phyloP scores from a whole-genome alignment of 2,113 vertebrate species.

The Zosterops lateralis region DNA sequence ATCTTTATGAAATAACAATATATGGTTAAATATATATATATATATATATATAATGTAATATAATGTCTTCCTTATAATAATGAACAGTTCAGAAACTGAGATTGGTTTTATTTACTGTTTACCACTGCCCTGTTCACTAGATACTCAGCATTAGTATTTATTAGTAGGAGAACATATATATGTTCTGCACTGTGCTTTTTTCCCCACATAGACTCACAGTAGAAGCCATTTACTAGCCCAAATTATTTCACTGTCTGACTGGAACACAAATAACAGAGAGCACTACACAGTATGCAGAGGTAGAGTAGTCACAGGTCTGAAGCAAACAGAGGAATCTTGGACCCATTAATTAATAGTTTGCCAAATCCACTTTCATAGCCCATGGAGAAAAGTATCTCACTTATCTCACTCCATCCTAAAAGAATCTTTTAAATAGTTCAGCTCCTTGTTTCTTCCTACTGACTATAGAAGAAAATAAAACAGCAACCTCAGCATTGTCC shows the following conservation, averaged over 20 bases:
- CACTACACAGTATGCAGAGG: not conserved
- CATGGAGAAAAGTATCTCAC: not conserved
- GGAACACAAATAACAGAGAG: not conserved
- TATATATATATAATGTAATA: not conserved
- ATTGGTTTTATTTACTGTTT: slow-evolving; percentile 51
- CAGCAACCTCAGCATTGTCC: not conserved
- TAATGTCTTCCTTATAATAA: slow-evolving; percentile 10
- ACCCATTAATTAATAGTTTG: not conserved
- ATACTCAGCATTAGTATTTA: not conserved
- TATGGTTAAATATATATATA: not conserved
- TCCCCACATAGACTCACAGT: not conserved
- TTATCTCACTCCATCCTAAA: not conserved
- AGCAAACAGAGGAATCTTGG: not conserved
- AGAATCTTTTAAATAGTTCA: not conserved
- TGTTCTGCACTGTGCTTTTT: not conserved
- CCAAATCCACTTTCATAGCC: not conserved
- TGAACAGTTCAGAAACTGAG: slow-evolving; percentile 56
- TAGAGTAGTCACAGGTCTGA: not conserved
- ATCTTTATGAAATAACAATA: slow-evolving; percentile 25
- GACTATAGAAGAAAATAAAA: not conserved
- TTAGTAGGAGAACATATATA: not conserved
- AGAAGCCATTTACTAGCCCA: not conserved
- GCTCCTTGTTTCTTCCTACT: not conserved
- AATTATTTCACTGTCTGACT: not conserved
- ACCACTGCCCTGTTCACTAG: not conserved